Evolutionary conservation across 2,797 vertebrate species (phyloP).

Genomic region (Sebastes baramenuke): DNA sequence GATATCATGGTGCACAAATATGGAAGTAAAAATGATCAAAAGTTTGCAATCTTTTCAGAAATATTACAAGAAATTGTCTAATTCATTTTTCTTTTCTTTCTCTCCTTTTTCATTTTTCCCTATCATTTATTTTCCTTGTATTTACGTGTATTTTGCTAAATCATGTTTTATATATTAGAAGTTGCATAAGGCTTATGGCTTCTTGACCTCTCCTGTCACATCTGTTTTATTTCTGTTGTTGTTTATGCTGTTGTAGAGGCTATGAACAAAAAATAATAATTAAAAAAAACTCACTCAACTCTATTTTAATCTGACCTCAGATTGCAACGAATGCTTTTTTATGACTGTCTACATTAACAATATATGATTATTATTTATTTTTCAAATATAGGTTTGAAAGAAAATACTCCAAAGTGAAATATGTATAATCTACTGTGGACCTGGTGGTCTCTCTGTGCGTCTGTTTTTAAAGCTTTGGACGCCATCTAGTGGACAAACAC

Average conservation of each 20-base stretch:
- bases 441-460: no score
- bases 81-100: neutral
- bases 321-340: neutral
- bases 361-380: neutral
- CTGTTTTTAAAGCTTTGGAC: neutral
- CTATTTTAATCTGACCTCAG: neutral
- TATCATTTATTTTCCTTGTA: neutral
- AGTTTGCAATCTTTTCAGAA: neutral
- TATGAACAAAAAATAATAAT: neutral
- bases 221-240: neutral
- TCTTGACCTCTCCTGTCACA: neutral
- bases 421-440: neutral
- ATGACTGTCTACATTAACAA: neutral
- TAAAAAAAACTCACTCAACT: neutral
- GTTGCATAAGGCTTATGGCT: neutral
- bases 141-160: neutral
- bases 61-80: neutral
- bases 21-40: neutral
- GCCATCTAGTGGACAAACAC: conserved; percentile 48
- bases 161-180: neutral
- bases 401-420: neutral
- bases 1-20: neutral
- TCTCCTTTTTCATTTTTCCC: neutral
- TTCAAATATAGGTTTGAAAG: neutral
- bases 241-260: neutral